Conservation (phyloP, 1,140 invertebrate genomes). For the Drosophila pandora region DNA sequence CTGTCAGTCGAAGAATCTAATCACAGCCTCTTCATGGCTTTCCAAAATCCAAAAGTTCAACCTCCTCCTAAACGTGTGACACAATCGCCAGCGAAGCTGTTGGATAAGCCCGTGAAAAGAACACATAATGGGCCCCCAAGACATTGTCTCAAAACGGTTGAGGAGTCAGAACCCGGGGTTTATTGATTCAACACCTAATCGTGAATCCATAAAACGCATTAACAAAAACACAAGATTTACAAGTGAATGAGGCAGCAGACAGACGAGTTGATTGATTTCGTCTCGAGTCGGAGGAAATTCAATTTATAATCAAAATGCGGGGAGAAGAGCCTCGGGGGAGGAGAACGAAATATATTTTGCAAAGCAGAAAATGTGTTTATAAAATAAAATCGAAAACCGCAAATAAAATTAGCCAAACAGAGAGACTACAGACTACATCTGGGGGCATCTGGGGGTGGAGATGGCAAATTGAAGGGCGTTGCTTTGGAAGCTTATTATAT, state of each 20-base stretch:
- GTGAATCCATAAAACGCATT: constrained; percentile 61
- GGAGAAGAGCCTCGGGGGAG: neutral
- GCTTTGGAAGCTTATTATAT: constrained; percentile 65
- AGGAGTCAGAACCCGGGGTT: constrained; percentile 25
- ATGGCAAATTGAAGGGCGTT: constrained; percentile 70
- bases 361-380: constrained; percentile 53
- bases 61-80: constrained; percentile 24
- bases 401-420: constrained; percentile 67
- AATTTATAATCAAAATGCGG: constrained; percentile 58
- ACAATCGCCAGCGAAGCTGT: constrained; percentile 20
- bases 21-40: constrained; percentile 17
- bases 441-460: neutral
- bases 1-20: constrained; percentile 36
- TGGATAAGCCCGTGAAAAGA: constrained; percentile 17
- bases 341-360: constrained; percentile 8
- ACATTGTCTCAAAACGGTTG: constrained; percentile 19
- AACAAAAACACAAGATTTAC: constrained; percentile 39
- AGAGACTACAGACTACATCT: neutral
- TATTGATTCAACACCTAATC: constrained; percentile 58
- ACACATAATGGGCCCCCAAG: constrained; percentile 19
- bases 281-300: constrained; percentile 50
- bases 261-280: constrained; percentile 68
- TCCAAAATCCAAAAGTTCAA: constrained; percentile 2
- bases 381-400: constrained; percentile 72
- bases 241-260: constrained; percentile 37